Evolutionary conservation across 2,113 vertebrate genomes (phyloP), one percentile per base, ranked within the genome.

Genomic region (Corapipo altera): DNA sequence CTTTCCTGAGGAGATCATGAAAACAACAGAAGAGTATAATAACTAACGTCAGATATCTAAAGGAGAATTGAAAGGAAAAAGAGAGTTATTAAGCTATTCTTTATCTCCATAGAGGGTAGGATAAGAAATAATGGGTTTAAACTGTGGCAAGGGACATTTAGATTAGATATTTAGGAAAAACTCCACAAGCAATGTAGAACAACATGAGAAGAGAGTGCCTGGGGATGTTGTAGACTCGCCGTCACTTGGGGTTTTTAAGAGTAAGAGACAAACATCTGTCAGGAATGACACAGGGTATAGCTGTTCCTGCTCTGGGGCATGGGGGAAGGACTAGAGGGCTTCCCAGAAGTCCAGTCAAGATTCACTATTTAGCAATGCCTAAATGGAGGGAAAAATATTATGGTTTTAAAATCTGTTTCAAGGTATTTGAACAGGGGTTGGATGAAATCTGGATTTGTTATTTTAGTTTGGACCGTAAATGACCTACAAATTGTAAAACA

Each of bases 231-330:
- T n/a, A 83, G 64, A 84, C 64, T 49, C 0, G 0, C 88, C 92
- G 95, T 90, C 95, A 88, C 32, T 86, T 71, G 54, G 23, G 59
- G 18, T 24, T 79, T 92, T 88, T 72, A 73, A 57, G 8, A 88
- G 4, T 23, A 92, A 93, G 78, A 93, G 46, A 86, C 23, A 93
- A 92, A 93, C 55, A 88, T 92, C 91, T 92, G 91, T 88, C 85
- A 90, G 69, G 18, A 76, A 70, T 27, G 51, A 70, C 75, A 92
- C 12, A 79, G 55, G 28, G 23, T 77, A 80, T 30, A 93, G 54
- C 54, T 73, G 6, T 33, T 73, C 9, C 62, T 89, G 55, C 81
- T 92, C 26, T 35, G 23, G 57, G 71, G 67, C 49, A 49, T 22
- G 13, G 21, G 19, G 19, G 10, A n/a, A 54, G 58, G 37, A 83